Base-by-base conservation (phyloP, 2,888 invertebrate species). In the Pyrgus malvae region DNA sequence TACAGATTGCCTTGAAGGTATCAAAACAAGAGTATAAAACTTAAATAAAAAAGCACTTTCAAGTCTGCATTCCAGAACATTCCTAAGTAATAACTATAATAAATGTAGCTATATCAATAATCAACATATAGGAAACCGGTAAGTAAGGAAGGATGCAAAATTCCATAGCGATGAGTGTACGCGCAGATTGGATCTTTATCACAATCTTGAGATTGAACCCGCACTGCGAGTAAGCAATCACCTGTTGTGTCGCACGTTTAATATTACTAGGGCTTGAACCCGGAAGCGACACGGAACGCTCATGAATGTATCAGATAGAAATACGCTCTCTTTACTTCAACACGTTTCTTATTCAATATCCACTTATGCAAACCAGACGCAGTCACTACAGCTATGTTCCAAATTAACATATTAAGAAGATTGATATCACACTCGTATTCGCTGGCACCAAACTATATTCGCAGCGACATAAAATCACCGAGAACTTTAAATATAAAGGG, bases 261-360 rank as follows among this genome's bases (percentile, higher is more conserved):
- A 58, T 61, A 63, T 66, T 68, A 60, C 69, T 66, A 67, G 62
- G 67, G 64, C 64, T 68, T 70, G 69, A 75, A 67, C 70, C 73
- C 73, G 73, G 73, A 74, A 75, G 63, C 59, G 56, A 38, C 23
- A 16, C 35, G 27, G 37, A 44, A 40, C 59, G 55, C 51, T 63
- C 57, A 64, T 62, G 66, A 63, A 60, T 66, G 66, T 64, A 67
- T 66, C 65, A 61, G 63, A 58, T 63, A 63, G 65, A 62, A 66
- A 62, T 64, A 60, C 49, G 44, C 60, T 46, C 57, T 33, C 45
- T 25, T 46, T 21, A 16, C 31, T 40, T 35, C 44, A 27, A 33
- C 50, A 51, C 50, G 42, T 45, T 53, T 46, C 53, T 45, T 53
- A 46, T 53, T 51, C 44, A 51, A 51, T 37, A 53, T 45, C 45